phyloP scores from a whole-genome alignment of 2,797 vertebrate species.

The Microctenopoma steveboyesi region DNA sequence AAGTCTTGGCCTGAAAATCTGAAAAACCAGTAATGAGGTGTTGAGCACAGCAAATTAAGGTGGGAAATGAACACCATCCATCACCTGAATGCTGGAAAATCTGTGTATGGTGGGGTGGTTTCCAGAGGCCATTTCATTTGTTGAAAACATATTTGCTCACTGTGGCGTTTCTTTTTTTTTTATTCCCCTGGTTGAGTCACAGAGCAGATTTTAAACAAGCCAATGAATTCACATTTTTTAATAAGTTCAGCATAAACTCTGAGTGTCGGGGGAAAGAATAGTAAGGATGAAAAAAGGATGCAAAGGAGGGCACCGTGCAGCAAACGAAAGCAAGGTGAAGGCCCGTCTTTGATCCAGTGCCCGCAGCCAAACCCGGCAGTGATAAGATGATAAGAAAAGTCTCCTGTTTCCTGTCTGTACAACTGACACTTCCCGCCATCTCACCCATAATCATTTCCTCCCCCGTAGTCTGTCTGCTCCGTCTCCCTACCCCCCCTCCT shows the following conservation, averaged over 20 bases:
- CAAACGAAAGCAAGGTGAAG: conserved; percentile 67
- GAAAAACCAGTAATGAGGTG: conserved; percentile 6
- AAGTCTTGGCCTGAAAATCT: conserved; percentile 19
- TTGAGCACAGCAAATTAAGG: conserved; percentile 23
- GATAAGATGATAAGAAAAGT: conserved; percentile 72
- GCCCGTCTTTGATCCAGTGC: conserved; percentile 60
- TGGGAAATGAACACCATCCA: conserved; percentile 55
- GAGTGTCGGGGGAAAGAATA: not conserved
- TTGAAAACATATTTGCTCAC: conserved; percentile 28
- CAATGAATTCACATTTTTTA: conserved; percentile 10
- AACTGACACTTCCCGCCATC: conserved; percentile 68
- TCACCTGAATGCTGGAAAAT: conserved; percentile 45
- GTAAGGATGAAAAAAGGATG: not conserved
- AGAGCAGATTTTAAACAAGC: not conserved
- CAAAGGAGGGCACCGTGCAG: conserved; percentile 17
- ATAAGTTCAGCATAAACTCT: conserved; percentile 5
- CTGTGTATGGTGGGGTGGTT: not conserved
- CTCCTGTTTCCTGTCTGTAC: conserved; percentile 69
- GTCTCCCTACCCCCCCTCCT: conserved; percentile 12
- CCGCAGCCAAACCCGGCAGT: conserved; percentile 27
- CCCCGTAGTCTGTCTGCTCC: conserved; percentile 42
- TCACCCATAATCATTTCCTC: conserved; percentile 67
- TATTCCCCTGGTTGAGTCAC: conserved; percentile 13
- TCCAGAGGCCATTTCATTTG: conserved; percentile 31
- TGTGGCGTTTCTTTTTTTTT: conserved; percentile 9